These are phyloP conservation scores for Calameuta filiformis DNA, from an alignment of 2,888 invertebrate species.

Conservation along the genomic window DNA sequence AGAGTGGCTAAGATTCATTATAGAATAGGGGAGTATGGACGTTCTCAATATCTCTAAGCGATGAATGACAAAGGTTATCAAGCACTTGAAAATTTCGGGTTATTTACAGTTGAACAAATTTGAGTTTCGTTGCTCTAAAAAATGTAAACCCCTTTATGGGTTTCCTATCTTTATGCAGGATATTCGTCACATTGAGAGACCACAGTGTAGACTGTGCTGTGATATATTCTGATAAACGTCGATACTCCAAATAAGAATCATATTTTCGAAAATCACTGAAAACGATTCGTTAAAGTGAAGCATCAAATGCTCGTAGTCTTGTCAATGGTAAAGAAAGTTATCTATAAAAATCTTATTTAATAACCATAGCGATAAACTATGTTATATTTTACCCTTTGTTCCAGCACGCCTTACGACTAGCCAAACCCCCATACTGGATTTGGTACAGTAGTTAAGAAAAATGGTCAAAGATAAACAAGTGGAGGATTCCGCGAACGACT, in stretches of 20 bases:
- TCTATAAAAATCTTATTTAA: not conserved
- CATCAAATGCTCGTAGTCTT: not conserved
- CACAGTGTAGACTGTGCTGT: not conserved
- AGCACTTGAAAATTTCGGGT: not conserved
- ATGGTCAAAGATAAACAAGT: not conserved
- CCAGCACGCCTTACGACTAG: not conserved
- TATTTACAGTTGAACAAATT: not conserved
- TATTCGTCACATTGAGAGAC: not conserved
- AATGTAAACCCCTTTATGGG: not conserved
- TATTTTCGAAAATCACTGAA: not conserved
- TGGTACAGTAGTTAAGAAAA: not conserved
- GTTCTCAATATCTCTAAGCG: not conserved
- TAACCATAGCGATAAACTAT: not conserved
- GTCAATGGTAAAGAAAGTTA: not conserved
- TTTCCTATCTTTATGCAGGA: no score
- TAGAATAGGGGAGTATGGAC: not conserved
- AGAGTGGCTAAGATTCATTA: not conserved
- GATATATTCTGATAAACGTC: not conserved
- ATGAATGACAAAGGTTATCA: not conserved
- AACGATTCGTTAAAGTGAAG: not conserved
- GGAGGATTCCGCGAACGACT: not conserved
- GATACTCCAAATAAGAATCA: not conserved
- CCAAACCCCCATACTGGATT: not conserved
- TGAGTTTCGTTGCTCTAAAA: not conserved
- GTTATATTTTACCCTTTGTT: not conserved